phyloP scores from a whole-genome alignment of 1,140 invertebrate genomes.

The Papilio glaucus region DNA sequence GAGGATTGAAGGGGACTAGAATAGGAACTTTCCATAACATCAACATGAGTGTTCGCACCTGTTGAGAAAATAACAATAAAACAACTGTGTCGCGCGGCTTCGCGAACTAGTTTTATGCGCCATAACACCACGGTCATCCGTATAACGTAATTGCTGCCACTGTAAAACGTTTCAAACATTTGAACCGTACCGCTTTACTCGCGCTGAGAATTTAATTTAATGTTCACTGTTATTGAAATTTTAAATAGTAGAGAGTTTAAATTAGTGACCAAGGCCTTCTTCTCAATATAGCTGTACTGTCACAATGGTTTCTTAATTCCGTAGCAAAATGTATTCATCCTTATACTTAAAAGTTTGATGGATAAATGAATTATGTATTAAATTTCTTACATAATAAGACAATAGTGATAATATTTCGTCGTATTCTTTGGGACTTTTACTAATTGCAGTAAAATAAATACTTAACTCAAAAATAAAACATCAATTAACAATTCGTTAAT shows the following conservation, averaged over 20 bases:
- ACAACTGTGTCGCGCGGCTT: background rate
- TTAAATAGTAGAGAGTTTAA: background rate
- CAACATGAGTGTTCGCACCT: background rate
- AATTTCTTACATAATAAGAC: too few species aligned
- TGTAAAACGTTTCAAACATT: constrained; percentile 29
- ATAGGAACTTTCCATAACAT: background rate
- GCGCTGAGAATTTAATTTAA: background rate
- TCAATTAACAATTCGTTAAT: background rate
- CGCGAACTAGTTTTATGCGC: constrained; percentile 14
- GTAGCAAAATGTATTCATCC: too few species aligned
- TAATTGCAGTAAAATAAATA: too few species aligned
- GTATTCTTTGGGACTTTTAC: too few species aligned
- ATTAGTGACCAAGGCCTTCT: too few species aligned
- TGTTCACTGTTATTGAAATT: background rate
- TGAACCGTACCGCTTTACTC: background rate
- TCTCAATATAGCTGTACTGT: too few species aligned
- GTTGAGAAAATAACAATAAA: constrained; percentile 31
- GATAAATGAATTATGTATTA: too few species aligned
- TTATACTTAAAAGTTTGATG: too few species aligned
- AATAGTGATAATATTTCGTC: too few species aligned
- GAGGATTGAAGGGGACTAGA: too few species aligned
- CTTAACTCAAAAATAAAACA: background rate
- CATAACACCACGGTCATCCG: constrained; percentile 27
- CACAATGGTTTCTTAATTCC: too few species aligned
- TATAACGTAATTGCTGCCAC: constrained; percentile 28